These are phyloP conservation scores for Furcula furcula DNA, from an alignment of 2,888 invertebrate genomes.

Conservation along the genomic window DNA sequence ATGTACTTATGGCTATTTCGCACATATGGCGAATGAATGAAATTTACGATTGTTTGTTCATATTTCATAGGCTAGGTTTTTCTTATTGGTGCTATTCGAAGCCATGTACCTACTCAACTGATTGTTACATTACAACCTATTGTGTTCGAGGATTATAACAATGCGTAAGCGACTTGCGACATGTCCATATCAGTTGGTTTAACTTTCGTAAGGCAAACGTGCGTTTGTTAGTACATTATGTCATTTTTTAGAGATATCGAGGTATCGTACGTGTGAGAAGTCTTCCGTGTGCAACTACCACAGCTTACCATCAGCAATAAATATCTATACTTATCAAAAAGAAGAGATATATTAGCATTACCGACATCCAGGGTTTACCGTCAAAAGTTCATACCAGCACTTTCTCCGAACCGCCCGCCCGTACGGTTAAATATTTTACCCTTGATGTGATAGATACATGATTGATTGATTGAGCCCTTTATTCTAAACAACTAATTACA, in stretches of 20 bases:
- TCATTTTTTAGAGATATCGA: background rate
- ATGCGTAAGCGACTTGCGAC: background rate
- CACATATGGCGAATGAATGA: background rate
- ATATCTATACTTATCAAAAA: background rate
- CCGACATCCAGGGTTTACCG: too few species aligned
- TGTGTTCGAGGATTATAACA: background rate
- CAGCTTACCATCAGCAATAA: slow-evolving; percentile 3
- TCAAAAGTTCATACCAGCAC: too few species aligned
- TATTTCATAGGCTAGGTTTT: background rate
- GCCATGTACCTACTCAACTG: background rate
- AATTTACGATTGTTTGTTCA: background rate
- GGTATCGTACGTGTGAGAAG: slow-evolving; percentile 46
- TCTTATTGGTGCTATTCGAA: background rate
- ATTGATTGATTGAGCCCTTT: too few species aligned
- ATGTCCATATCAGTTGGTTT: background rate
- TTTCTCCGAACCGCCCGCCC: too few species aligned
- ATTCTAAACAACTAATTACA: too few species aligned
- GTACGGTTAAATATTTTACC: too few species aligned
- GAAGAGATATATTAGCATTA: too few species aligned
- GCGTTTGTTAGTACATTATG: background rate
- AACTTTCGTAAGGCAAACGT: slow-evolving; percentile 1
- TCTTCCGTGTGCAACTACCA: slow-evolving; percentile 41
- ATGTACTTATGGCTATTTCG: too few species aligned
- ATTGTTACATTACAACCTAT: background rate
- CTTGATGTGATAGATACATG: too few species aligned